Evolutionary conservation across 2,888 invertebrate genomes (phyloP), one percentile per base, ranked within the genome.

Genomic region (Temnothorax unifasciatus): DNA sequence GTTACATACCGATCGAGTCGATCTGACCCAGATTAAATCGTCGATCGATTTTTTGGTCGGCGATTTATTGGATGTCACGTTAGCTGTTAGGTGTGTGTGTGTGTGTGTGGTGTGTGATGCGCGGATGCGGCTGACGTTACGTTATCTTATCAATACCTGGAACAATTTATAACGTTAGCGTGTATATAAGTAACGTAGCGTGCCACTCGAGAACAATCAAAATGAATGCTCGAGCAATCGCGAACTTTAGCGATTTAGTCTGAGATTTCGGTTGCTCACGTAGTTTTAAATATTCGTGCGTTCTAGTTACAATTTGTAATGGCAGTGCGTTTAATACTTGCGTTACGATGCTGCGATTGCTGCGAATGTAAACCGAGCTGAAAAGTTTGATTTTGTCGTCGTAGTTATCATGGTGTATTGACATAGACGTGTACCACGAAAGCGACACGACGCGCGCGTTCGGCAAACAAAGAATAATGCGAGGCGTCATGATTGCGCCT

Each of bases 1-100:
- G 96, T 91, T 96, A 96, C 94, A 96, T 97, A 94, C 97, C 96
- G 8, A 96, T 97, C 90, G 97, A 97, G 93, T 96, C 97, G 93
- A 96, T 92, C 88, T 93, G 89, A 92, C 82, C 11, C 15, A 54
- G 38, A 57, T 81, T 25, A 18, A 50, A 64, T 38, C 52, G 47
- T 9, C n/a, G 50, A 50, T 52, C 50, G 66, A 11, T 29, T 18
- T 41, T 13, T 21, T 38, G 71, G 13, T 38, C 71, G 71, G 52
- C 52, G 68, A 68, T 54, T 73, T 75, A 50, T 44, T 44, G 59
- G 29, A 41, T 25, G 6, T 57, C 38, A 38, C 21, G 8, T 54
- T 6, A n/a, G 18, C 29, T 29, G 29, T 29, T 29, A 29, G 3
- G 3, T 3, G 29, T 29, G 3, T 29, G 3, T 29, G 38, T n/a